phyloP scores from a whole-genome alignment of 2,113 vertebrate species.

The Colistium nudipinnis region DNA sequence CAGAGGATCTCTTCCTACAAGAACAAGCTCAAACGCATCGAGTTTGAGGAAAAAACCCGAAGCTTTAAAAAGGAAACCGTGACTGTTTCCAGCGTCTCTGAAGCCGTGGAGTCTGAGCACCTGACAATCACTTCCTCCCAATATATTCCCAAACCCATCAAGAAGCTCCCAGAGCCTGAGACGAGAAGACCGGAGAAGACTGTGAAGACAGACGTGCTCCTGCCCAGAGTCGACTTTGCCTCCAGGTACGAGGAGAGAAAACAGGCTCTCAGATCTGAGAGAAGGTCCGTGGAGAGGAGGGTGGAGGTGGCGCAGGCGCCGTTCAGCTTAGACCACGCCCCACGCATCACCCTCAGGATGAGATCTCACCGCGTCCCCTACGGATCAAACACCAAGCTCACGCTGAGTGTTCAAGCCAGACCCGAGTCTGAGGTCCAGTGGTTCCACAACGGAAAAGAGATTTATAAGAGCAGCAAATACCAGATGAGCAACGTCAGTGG shows the following conservation, averaged over 20 bases:
- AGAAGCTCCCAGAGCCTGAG: slow-evolving; percentile 80
- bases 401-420: slow-evolving; percentile 93
- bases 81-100: slow-evolving; percentile 80
- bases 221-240: slow-evolving; percentile 90
- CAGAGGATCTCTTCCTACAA: slow-evolving; percentile 89
- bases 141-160: slow-evolving; percentile 88
- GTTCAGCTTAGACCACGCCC: slow-evolving; percentile 93
- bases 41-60: slow-evolving; percentile 89
- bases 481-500: slow-evolving; percentile 90
- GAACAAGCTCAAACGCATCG: slow-evolving; percentile 89
- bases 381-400: slow-evolving; percentile 90
- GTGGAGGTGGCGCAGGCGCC: slow-evolving; percentile 91
- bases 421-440: slow-evolving; percentile 92
- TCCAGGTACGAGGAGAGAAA: slow-evolving; percentile 96
- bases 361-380: slow-evolving; percentile 91
- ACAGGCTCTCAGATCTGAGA: slow-evolving; percentile 91
- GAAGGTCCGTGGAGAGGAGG: slow-evolving; percentile 87
- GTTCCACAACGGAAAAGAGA: slow-evolving; percentile 92
- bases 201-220: slow-evolving; percentile 86
- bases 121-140: slow-evolving; percentile 78
- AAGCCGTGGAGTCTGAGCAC: slow-evolving; percentile 82
- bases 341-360: slow-evolving; percentile 94
- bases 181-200: slow-evolving; percentile 85
- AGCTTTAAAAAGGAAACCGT: slow-evolving; percentile 83
- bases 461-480: slow-evolving; percentile 88